These are phyloP conservation scores for Orientallactaga sibirica DNA, from an alignment of 2,797 vertebrate genomes.

Conservation along the genomic window DNA sequence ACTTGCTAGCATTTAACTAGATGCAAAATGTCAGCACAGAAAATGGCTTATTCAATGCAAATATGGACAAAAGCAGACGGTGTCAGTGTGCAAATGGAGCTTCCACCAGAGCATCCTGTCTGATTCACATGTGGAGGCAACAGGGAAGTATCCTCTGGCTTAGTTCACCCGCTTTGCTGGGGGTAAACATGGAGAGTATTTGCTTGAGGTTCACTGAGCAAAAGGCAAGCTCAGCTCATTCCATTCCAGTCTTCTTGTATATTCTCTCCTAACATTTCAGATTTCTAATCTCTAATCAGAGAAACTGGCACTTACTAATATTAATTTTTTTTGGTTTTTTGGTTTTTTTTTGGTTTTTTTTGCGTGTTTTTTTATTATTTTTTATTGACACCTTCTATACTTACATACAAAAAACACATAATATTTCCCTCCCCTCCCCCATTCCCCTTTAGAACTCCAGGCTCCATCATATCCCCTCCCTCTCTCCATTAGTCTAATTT, in stretches of 20 bases:
- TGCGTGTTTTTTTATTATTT: too few species aligned
- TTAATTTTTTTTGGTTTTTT: background rate
- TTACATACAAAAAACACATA: too few species aligned
- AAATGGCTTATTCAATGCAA: slow-evolving; percentile 80
- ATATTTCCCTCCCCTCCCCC: too few species aligned
- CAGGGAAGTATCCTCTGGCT: slow-evolving; percentile 43
- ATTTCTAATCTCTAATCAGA: slow-evolving; percentile 40
- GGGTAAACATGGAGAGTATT: background rate
- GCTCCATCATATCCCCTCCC: too few species aligned
- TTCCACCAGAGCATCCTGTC: background rate
- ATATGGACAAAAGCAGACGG: slow-evolving; percentile 78
- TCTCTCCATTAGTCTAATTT: too few species aligned
- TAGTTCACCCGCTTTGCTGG: slow-evolving; percentile 52
- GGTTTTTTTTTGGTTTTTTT: too few species aligned
- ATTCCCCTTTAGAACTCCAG: too few species aligned
- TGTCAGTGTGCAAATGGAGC: slow-evolving; percentile 68
- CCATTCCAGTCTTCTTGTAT: background rate
- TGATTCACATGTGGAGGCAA: background rate
- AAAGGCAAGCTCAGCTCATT: background rate
- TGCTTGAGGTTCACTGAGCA: background rate
- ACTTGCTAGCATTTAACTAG: slow-evolving; percentile 82
- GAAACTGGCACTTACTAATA: slow-evolving; percentile 27
- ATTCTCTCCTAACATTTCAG: background rate
- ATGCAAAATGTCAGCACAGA: slow-evolving; percentile 82
- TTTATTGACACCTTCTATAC: too few species aligned